Conservation (phyloP, 2,113 vertebrate species). For the Hemibagrus wyckioides region DNA sequence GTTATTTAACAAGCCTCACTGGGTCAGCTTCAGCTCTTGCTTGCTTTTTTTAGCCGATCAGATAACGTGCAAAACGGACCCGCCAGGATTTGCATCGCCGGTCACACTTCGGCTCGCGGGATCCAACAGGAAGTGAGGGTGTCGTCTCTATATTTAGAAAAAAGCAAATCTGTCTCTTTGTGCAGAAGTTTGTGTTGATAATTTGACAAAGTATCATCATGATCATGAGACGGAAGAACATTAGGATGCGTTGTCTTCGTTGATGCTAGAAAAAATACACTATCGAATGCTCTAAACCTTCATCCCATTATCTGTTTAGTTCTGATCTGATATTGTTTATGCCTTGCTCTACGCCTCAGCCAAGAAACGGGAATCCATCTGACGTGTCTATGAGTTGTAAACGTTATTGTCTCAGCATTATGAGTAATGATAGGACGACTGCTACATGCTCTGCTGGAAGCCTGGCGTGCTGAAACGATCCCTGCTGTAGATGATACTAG, state of each 20-base stretch:
- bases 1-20: conserved; percentile 6
- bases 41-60: conserved; percentile 22
- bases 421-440: conserved; percentile 25
- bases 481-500: not conserved
- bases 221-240: not conserved
- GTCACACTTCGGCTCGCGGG: conserved; percentile 25
- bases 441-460: conserved; percentile 23
- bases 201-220: too few species aligned
- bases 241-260: not conserved
- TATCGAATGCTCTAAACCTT: not conserved
- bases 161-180: not conserved
- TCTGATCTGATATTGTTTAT: conserved; percentile 7
- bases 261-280: not conserved
- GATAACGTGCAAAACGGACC: conserved; percentile 47
- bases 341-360: not conserved
- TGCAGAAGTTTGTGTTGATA: not conserved
- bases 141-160: not conserved
- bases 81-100: conserved; percentile 41
- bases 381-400: conserved; percentile 26
- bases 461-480: not conserved
- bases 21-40: not conserved
- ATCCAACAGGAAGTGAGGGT: conserved; percentile 29
- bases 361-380: conserved; percentile 33
- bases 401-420: conserved; percentile 29
- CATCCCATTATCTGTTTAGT: conserved; percentile 9